Conservation (phyloP, 2,113 vertebrate genomes). For the Parus major region DNA sequence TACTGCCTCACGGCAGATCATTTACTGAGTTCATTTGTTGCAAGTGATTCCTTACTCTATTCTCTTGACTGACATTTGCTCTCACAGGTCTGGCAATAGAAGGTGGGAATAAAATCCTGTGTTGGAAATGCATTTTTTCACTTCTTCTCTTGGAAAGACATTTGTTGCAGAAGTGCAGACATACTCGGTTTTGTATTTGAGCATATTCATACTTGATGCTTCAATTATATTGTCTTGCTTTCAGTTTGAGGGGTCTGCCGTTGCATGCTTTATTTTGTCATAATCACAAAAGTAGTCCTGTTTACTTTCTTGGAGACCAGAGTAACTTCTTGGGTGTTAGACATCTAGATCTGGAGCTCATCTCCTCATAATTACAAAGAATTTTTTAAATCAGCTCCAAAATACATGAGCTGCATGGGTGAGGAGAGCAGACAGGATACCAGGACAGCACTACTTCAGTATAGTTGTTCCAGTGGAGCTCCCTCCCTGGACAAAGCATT, state of each 20-base stretch:
- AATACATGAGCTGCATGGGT: neutral
- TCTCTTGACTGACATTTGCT: neutral
- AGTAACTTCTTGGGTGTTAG: neutral
- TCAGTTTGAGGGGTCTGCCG: neutral
- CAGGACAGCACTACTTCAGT: neutral
- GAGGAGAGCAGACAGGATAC: neutral
- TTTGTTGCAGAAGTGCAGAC: neutral
- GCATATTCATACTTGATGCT: neutral
- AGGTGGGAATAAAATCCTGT: neutral
- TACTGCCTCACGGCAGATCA: neutral
- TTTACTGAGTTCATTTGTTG: neutral
- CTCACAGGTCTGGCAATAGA: neutral
- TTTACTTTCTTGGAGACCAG: neutral
- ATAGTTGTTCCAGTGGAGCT: neutral
- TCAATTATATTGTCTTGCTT: neutral
- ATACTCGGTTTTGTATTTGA: neutral
- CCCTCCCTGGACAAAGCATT: constrained; percentile 19
- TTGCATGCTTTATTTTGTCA: neutral
- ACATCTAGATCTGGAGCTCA: neutral
- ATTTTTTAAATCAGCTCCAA: neutral
- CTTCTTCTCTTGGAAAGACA: neutral
- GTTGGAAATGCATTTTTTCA: neutral
- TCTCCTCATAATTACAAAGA: neutral
- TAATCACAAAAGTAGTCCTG: neutral
- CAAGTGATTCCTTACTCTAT: neutral